Evolutionary conservation across 2,888 invertebrate genomes (phyloP).

Genomic region (Thelaira solivaga): DNA sequence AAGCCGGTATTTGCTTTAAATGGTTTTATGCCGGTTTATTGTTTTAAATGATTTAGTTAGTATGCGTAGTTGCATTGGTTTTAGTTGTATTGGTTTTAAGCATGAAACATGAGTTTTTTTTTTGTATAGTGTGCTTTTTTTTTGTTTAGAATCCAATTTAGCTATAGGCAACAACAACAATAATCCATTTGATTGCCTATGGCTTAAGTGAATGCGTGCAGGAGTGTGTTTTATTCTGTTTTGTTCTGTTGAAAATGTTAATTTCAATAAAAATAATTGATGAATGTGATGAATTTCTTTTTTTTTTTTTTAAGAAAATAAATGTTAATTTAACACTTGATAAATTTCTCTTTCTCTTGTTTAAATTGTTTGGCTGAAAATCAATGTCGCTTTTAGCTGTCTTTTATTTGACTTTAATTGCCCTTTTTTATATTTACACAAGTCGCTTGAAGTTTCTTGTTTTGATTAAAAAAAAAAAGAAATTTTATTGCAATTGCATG

Average conservation of each 20-base stretch:
- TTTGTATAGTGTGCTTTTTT: too few relatives aligned
- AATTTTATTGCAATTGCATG: slow-evolving; percentile 34
- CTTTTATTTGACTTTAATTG: slow-evolving; percentile 60
- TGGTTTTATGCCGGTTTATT: too few relatives aligned
- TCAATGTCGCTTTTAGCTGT: slow-evolving; percentile 48
- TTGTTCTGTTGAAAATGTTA: too few relatives aligned
- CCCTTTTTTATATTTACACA: slow-evolving; percentile 17
- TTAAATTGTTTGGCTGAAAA: background rate
- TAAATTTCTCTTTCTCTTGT: background rate
- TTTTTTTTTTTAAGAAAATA: background rate
- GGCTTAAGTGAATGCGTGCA: background rate
- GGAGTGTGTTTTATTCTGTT: too few relatives aligned
- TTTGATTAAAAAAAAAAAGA: too few relatives aligned
- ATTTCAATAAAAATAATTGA: too few relatives aligned
- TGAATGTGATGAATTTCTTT: too few relatives aligned
- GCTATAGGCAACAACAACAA: background rate
- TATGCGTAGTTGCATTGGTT: too few relatives aligned
- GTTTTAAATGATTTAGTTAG: too few relatives aligned
- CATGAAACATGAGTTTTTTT: too few relatives aligned
- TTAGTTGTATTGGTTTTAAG: too few relatives aligned
- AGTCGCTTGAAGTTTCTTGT: background rate
- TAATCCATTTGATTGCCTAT: slow-evolving; percentile 13
- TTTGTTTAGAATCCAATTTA: background rate
- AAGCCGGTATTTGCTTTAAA: too few relatives aligned
- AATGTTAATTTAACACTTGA: background rate